Percentiles rank a stretch among this genome's conserved stretches.
phyloP scores from a whole-genome alignment of 2,888 invertebrate species.

The Gastracanthus pulcherrimus region DNA sequence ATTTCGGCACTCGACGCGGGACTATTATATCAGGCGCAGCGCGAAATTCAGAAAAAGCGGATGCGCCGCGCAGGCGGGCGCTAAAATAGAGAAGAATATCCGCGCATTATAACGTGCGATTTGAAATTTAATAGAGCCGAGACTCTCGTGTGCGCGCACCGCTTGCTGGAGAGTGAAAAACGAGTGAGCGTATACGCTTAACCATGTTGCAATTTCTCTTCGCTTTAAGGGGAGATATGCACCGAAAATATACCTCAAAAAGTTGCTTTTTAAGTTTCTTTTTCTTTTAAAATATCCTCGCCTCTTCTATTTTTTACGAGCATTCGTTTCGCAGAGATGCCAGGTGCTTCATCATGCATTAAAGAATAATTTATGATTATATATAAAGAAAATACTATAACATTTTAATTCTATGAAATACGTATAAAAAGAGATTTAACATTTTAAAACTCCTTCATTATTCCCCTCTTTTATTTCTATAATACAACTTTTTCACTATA shows the following conservation, averaged over 20 bases:
- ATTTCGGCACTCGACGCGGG: neutral
- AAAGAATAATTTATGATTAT: too few species aligned
- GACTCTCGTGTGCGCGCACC: neutral
- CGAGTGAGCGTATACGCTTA: conserved; percentile 20
- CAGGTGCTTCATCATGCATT: too few species aligned
- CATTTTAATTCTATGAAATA: too few species aligned
- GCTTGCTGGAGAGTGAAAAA: conserved; percentile 40
- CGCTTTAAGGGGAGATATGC: neutral
- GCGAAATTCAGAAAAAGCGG: neutral
- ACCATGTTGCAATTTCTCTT: conserved; percentile 35
- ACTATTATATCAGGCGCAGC: neutral
- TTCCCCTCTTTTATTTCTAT: too few species aligned
- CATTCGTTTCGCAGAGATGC: too few species aligned
- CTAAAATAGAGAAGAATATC: conserved; percentile 21
- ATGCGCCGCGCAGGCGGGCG: neutral
- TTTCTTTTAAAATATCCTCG: too few species aligned
- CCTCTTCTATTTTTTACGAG: too few species aligned
- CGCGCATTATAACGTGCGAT: conserved; percentile 38
- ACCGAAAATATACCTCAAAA: conserved; percentile 12
- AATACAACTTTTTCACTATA: too few species aligned
- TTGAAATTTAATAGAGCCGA: conserved; percentile 45
- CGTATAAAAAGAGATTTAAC: too few species aligned
- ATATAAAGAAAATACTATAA: too few species aligned
- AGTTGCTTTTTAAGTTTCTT: neutral
- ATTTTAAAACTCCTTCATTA: too few species aligned